Conservation (phyloP, 2,113 vertebrate genomes). For the Pteronura brasiliensis region DNA sequence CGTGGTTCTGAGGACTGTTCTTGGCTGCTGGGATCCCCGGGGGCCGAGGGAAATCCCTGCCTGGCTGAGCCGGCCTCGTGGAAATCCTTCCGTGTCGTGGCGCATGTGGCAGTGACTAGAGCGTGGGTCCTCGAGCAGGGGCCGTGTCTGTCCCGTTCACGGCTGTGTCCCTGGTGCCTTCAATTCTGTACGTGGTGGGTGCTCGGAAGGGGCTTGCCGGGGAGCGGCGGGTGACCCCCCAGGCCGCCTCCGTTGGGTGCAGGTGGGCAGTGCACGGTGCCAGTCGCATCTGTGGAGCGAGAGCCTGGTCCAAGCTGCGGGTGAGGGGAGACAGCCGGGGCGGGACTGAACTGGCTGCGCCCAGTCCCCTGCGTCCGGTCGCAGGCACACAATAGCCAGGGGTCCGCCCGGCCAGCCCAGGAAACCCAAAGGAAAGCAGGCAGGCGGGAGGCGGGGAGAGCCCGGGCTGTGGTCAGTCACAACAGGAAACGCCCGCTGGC, state of each 20-base stretch:
- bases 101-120: background rate
- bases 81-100: background rate
- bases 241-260: background rate
- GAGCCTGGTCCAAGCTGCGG: background rate
- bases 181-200: accelerated
- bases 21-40: background rate
- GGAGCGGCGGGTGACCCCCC: background rate
- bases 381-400: background rate
- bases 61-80: background rate
- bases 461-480: background rate
- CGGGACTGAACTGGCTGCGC: background rate
- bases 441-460: background rate
- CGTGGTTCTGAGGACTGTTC: background rate
- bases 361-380: background rate
- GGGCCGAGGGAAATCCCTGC: background rate
- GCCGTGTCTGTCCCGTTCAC: background rate
- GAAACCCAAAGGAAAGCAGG: background rate
- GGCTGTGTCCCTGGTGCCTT: no score
- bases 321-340: background rate
- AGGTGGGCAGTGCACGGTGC: background rate
- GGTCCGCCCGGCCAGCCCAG: background rate
- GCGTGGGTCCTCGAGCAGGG: background rate
- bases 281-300: background rate
- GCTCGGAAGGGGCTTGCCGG: background rate
- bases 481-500: background rate